These are phyloP conservation scores for Toxotes chatareus DNA, from an alignment of 2,113 vertebrate genomes.

Conservation along the genomic window DNA sequence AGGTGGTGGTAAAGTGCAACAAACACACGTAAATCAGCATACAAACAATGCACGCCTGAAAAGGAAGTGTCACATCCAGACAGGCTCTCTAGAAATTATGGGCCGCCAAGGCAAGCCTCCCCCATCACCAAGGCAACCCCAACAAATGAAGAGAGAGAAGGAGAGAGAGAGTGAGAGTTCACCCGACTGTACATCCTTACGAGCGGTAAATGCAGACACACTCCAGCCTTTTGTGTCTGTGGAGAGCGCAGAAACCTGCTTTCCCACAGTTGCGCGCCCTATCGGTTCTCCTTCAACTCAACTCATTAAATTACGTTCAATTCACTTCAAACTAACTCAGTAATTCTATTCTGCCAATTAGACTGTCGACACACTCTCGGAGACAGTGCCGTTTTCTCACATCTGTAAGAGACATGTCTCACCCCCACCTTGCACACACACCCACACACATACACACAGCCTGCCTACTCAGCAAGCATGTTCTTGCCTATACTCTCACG, in stretches of 20 bases:
- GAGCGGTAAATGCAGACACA: constrained; percentile 54
- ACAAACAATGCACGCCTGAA: constrained; percentile 74
- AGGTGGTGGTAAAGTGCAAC: constrained; percentile 66
- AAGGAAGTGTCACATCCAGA: constrained; percentile 81
- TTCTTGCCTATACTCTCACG: constrained; percentile 18
- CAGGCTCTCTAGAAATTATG: constrained; percentile 80
- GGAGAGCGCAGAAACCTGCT: constrained; percentile 23
- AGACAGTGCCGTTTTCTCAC: constrained; percentile 66
- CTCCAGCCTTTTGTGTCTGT: constrained; percentile 52
- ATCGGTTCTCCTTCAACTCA: constrained; percentile 23
- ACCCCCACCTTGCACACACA: constrained; percentile 50
- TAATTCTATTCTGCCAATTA: constrained; percentile 69
- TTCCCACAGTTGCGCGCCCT: constrained; percentile 63
- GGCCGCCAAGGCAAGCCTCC: constrained; percentile 70
- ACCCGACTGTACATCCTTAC: constrained; percentile 59
- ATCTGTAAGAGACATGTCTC: constrained; percentile 79
- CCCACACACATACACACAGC: constrained; percentile 9
- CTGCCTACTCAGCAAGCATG: constrained; percentile 31
- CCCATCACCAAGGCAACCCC: constrained; percentile 77
- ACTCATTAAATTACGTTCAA: constrained; percentile 66
- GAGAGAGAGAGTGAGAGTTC: constrained; percentile 51
- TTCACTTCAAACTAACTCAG: constrained; percentile 48
- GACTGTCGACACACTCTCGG: constrained; percentile 13
- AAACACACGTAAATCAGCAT: constrained; percentile 79
- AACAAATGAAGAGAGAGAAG: constrained; percentile 60